Percentiles rank a stretch among this genome's conserved stretches.
Conservation (phyloP, 2,797 vertebrate genomes). For the Gymnothorax javanicus region DNA sequence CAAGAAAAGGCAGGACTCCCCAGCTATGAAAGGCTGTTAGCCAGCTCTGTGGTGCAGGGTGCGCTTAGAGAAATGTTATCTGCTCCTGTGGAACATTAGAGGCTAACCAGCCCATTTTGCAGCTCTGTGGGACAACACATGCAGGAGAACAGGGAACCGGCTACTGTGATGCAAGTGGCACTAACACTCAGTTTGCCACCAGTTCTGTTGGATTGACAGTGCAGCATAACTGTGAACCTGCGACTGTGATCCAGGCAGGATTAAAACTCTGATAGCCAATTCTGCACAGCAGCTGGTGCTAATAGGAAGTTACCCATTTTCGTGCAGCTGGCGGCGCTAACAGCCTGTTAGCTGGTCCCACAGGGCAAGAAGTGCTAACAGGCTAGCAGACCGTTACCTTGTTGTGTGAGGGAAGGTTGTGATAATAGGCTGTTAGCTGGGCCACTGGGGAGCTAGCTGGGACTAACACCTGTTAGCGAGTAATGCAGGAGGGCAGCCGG, state of each 20-base stretch:
- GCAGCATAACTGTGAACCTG: no score
- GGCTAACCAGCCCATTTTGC: not conserved
- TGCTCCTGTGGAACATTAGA: not conserved
- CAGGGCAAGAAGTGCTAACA: not conserved
- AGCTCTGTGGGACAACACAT: no score
- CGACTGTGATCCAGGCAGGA: no score
- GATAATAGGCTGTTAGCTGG: not conserved
- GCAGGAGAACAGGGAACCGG: no score
- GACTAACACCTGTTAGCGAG: not conserved
- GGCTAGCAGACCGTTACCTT: not conserved
- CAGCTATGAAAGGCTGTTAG: not conserved
- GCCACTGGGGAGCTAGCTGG: not conserved
- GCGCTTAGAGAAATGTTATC: not conserved
- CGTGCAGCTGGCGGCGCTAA: not conserved
- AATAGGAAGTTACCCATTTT: not conserved
- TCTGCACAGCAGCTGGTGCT: not conserved
- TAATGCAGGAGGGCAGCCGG: not conserved
- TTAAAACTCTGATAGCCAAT: not conserved
- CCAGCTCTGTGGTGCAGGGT: not conserved
- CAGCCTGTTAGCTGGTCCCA: not conserved
- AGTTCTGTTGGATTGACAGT: no score
- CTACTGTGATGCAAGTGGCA: no score
- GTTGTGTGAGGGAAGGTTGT: not conserved
- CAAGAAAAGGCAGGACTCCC: not conserved
- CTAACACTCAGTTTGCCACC: no score